Evolutionary conservation across 2,797 vertebrate species (phyloP).

Genomic region (Selene dorsalis): DNA sequence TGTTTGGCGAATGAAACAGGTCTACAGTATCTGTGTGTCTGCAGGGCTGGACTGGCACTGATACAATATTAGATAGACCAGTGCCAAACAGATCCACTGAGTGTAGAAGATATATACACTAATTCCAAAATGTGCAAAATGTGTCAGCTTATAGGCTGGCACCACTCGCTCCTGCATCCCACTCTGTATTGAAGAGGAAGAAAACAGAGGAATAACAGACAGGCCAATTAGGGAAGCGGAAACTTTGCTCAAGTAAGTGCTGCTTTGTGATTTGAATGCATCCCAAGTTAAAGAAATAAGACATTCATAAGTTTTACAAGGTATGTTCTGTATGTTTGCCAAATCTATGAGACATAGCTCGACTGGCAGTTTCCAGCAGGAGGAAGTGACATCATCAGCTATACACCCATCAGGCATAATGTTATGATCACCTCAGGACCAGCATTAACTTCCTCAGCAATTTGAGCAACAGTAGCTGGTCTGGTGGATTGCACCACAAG

Average conservation of each 20-base stretch:
- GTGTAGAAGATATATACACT: neutral
- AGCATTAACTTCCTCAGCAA: too few relatives aligned
- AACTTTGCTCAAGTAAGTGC: conserved; percentile 16
- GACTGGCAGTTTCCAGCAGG: neutral
- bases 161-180: conserved; percentile 13
- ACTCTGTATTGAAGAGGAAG: neutral
- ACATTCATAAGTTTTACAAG: neutral
- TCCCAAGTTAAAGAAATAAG: conserved; percentile 6
- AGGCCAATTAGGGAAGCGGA: conserved; percentile 32
- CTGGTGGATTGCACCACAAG: too few relatives aligned
- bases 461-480: too few relatives aligned
- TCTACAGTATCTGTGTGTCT: neutral
- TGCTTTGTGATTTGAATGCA: conserved; percentile 12
- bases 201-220: neutral
- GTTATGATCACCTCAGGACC: too few relatives aligned
- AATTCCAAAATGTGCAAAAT: conserved; percentile 19
- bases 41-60: neutral
- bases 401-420: neutral
- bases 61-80: neutral
- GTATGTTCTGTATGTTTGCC: conserved; percentile 15
- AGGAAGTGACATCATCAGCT: conserved; percentile 10
- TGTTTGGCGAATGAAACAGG: neutral
- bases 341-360: conserved; percentile 20
- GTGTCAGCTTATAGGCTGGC: conserved; percentile 22
- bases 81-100: conserved; percentile 14